phyloP scores from a whole-genome alignment of 2,113 vertebrate species.

The Chaetops frenatus region DNA sequence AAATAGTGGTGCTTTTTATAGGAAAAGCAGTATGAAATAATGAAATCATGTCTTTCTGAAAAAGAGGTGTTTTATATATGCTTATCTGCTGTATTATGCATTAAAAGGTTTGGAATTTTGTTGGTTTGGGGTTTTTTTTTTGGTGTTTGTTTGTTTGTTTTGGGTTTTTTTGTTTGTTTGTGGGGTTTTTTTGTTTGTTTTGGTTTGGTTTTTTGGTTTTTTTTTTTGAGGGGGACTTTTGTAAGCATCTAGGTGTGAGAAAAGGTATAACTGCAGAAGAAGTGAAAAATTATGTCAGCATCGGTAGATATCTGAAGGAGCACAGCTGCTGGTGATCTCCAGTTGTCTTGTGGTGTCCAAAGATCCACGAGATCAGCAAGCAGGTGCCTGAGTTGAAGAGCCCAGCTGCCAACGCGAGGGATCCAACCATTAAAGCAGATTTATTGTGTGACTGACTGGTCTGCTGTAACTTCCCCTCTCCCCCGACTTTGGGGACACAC shows the following conservation, averaged over 20 bases:
- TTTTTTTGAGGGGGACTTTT: background rate
- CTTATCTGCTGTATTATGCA: background rate
- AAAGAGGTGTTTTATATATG: background rate
- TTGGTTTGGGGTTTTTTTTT: background rate
- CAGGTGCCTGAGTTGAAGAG: background rate
- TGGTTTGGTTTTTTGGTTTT: background rate
- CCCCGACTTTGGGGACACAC: background rate
- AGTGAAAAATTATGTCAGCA: fast-evolving
- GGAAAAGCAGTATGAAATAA: background rate
- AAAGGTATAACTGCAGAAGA: background rate
- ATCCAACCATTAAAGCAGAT: background rate
- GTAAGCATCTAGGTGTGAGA: background rate
- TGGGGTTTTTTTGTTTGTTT: no score
- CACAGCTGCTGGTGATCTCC: background rate
- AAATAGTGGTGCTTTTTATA: background rate
- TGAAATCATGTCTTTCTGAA: background rate
- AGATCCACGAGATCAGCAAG: fast-evolving
- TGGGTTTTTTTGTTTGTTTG: background rate
- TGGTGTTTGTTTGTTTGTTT: background rate
- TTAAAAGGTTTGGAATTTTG: background rate
- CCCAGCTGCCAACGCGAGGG: background rate
- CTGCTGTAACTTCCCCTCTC: background rate
- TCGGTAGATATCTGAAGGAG: background rate
- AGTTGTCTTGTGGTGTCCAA: background rate
- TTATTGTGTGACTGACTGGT: background rate